A percentile compares a stretch with the other conserved stretches of the same genome.
Evolutionary conservation across 2,113 vertebrate species (phyloP).

Genomic region (Megaceryle torquata): DNA sequence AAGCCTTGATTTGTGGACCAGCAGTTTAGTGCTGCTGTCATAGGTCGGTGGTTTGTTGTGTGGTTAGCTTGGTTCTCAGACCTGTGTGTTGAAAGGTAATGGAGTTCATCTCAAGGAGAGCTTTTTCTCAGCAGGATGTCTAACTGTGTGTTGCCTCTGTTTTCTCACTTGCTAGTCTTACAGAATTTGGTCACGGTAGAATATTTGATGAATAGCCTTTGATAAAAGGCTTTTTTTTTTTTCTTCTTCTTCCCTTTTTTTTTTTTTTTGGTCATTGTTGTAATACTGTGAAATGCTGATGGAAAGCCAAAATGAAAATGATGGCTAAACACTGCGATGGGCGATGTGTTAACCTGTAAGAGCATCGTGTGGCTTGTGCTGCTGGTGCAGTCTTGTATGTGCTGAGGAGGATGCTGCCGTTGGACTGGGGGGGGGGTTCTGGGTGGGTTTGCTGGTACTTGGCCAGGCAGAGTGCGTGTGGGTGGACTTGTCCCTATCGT

Average conservation of each 20-base stretch:
- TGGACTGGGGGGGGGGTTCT: neutral
- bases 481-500: neutral
- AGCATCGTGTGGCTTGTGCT: neutral
- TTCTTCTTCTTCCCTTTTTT: neutral
- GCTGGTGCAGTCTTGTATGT: neutral
- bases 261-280: neutral
- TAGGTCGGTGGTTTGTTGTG: constrained; percentile 51
- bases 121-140: constrained; percentile 52
- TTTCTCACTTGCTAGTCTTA: constrained; percentile 35
- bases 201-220: constrained; percentile 37
- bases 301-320: neutral
- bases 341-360: neutral
- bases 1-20: neutral
- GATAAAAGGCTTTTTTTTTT: neutral
- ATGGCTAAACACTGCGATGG: neutral
- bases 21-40: neutral
- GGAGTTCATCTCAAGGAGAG: constrained; percentile 37
- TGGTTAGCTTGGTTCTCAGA: constrained; percentile 60
- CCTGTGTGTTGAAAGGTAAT: constrained; percentile 54
- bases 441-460: neutral
- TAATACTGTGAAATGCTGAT: constrained; percentile 37
- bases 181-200: constrained; percentile 28
- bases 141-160: constrained; percentile 8
- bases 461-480: neutral
- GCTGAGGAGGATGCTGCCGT: neutral